A percentile compares a stretch with the other conserved stretches of the same genome.
Conservation (phyloP, 1,140 invertebrate genomes). For the Sogatella furcifera region DNA sequence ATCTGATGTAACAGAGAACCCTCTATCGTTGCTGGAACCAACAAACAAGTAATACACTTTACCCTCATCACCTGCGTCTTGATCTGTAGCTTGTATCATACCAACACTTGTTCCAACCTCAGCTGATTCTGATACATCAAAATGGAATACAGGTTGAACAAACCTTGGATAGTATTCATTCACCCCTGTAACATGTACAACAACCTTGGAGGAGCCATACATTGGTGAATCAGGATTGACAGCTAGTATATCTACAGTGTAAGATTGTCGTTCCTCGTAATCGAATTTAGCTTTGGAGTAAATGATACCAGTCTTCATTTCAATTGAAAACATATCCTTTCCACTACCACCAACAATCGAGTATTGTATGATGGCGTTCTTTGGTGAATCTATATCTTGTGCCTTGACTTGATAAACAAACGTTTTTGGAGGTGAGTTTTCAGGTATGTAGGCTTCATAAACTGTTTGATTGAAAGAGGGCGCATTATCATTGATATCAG, state of each 20-base stretch:
- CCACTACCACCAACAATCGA: conserved; percentile 67
- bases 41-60: conserved; percentile 85
- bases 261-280: conserved; percentile 73
- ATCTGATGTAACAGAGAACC: conserved; percentile 76
- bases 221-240: conserved; percentile 77
- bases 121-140: conserved; percentile 88
- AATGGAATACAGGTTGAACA: conserved; percentile 80
- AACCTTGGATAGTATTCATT: conserved; percentile 93
- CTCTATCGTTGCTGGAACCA: conserved; percentile 83
- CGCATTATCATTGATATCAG: conserved; percentile 85
- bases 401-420: conserved; percentile 69
- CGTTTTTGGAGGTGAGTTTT: conserved; percentile 67
- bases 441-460: conserved; percentile 69
- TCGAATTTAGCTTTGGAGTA: conserved; percentile 70
- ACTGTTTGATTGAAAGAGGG: conserved; percentile 65
- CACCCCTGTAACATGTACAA: conserved; percentile 72
- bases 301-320: conserved; percentile 64
- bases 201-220: conserved; percentile 58
- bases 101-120: conserved; percentile 78
- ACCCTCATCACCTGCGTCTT: conserved; percentile 85
- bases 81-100: conserved; percentile 77
- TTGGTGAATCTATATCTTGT: conserved; percentile 80
- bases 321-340: conserved; percentile 64
- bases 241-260: conserved; percentile 70
- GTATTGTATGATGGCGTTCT: conserved; percentile 82